A percentile compares a stretch with the other conserved stretches of the same genome.
These are phyloP conservation scores for Lasioglossum calceatum DNA, from an alignment of 2,888 invertebrate species.

Conservation along the genomic window DNA sequence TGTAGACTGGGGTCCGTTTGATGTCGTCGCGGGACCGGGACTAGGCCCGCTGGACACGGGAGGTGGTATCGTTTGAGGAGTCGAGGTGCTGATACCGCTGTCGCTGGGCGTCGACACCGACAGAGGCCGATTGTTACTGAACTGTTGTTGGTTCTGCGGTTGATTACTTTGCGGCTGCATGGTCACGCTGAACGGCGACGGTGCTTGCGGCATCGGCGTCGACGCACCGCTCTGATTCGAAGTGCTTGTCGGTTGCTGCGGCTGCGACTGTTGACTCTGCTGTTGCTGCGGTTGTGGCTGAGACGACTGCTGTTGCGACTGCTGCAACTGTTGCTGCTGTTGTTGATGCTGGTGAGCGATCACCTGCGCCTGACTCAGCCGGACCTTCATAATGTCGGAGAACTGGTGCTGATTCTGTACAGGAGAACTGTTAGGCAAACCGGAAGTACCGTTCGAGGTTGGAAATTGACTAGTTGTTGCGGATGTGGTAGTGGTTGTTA, in stretches of 20 bases:
- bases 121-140: constrained; percentile 82
- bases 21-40: constrained; percentile 79
- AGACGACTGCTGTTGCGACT: constrained; percentile 78
- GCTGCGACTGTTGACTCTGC: constrained; percentile 73
- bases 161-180: constrained; percentile 81
- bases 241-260: constrained; percentile 81
- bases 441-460: constrained; percentile 87
- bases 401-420: constrained; percentile 86
- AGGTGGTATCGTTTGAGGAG: constrained; percentile 84
- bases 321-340: constrained; percentile 81
- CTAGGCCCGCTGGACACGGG: constrained; percentile 82
- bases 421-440: constrained; percentile 85
- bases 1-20: constrained; percentile 83
- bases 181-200: constrained; percentile 86
- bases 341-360: constrained; percentile 79
- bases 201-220: constrained; percentile 84
- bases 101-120: constrained; percentile 81
- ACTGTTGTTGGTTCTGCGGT: constrained; percentile 81
- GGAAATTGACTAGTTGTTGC: constrained; percentile 85
- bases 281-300: constrained; percentile 79
- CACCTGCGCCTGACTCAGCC: constrained; percentile 84
- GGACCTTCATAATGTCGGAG: constrained; percentile 87
- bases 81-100: constrained; percentile 84
- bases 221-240: constrained; percentile 79
- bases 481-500: constrained; percentile 85